Conservation (phyloP, 35 echinoderm and acorn worm species). For the Ophioderma brevispina region DNA sequence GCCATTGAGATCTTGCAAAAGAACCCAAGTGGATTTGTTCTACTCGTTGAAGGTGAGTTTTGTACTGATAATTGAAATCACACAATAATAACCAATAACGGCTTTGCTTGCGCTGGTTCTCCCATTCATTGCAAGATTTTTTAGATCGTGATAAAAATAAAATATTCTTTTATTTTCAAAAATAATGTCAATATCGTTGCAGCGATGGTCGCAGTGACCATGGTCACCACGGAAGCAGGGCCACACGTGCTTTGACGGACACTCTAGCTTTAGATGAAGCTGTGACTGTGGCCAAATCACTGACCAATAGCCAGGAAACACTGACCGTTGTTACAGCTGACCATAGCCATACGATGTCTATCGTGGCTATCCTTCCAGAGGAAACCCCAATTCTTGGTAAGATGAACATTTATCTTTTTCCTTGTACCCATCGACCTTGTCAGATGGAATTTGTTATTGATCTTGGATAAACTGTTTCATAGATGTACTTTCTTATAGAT, state of each 20-base stretch:
- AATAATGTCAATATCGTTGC: too few species aligned
- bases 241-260: conserved; percentile 55
- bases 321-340: conserved; percentile 86
- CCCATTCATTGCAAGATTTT: too few species aligned
- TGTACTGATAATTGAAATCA: too few species aligned
- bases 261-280: conserved; percentile 74
- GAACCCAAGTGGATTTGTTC: conserved; percentile 49
- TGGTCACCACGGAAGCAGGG: conserved; percentile 64
- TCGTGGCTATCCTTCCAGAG: conserved; percentile 71
- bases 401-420: too few species aligned
- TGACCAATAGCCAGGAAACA: conserved; percentile 59
- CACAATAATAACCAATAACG: too few species aligned
- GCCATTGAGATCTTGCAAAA: conserved; percentile 70
- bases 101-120: too few species aligned
- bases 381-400: conserved; percentile 92
- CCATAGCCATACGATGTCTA: conserved; percentile 72
- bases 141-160: too few species aligned
- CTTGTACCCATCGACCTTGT: too few species aligned
- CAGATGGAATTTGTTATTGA: too few species aligned
- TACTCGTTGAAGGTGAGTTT: conserved; percentile 60
- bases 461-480: too few species aligned
- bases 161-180: too few species aligned
- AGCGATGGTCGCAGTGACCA: conserved; percentile 90
- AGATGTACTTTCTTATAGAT: too few species aligned
- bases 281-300: conserved; percentile 45